Evolutionary conservation across 2,113 vertebrate species (phyloP).

Genomic region (Setophaga coronata): DNA sequence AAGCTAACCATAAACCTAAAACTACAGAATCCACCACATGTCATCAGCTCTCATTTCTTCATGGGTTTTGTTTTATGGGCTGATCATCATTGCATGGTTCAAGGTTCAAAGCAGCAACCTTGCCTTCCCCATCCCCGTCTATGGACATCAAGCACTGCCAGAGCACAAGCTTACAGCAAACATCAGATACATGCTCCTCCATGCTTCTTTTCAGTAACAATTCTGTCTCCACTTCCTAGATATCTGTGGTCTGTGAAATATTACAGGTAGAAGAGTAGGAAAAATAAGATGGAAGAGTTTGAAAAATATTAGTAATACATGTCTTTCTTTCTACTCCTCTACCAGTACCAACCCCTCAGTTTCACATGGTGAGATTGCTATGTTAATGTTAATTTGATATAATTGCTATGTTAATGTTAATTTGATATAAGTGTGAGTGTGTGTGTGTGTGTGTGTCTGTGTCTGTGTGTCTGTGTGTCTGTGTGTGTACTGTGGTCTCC

Average conservation of each 20-base stretch:
- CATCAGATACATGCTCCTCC: not conserved
- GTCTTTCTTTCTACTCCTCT: not conserved
- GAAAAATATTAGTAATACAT: not conserved
- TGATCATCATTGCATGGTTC: not conserved
- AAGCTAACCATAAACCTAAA: not conserved
- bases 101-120: not conserved
- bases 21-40: not conserved
- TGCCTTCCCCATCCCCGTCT: not conserved
- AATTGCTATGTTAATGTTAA: fast-evolving
- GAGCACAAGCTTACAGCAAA: not conserved
- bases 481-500: not conserved
- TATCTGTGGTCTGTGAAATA: not conserved
- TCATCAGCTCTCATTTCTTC: not conserved
- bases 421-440: not conserved
- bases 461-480: not conserved
- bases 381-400: no score
- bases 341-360: not conserved
- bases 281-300: not conserved
- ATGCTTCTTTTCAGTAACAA: not conserved
- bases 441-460: no score
- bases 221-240: not conserved
- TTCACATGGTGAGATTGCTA: not conserved
- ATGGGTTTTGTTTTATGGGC: not conserved
- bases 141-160: not conserved
- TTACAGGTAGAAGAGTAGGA: not conserved